Conservation (phyloP, 2,888 invertebrate genomes). For the Phaonia tiefii region DNA sequence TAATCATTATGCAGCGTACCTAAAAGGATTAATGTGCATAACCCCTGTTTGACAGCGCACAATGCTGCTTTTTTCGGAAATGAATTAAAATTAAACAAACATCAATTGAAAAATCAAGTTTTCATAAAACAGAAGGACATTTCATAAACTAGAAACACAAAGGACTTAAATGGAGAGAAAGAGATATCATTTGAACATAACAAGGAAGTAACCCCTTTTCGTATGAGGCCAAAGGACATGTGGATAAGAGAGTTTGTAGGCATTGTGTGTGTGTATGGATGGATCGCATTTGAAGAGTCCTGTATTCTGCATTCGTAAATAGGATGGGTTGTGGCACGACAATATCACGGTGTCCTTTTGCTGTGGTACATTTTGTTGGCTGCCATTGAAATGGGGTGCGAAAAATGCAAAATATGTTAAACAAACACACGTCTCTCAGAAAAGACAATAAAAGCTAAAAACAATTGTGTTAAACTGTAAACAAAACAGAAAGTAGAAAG, state of each 20-base stretch:
- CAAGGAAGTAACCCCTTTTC: slow-evolving; percentile 32
- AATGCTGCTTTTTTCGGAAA: slow-evolving; percentile 13
- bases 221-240: slow-evolving; percentile 18
- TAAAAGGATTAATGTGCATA: slow-evolving; percentile 62
- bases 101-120: slow-evolving; percentile 69
- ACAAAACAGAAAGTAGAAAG: slow-evolving; percentile 47
- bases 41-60: slow-evolving; percentile 45
- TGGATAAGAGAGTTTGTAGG: neutral
- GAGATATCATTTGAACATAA: slow-evolving; percentile 7
- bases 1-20: slow-evolving; percentile 34
- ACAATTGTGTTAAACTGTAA: slow-evolving; percentile 65
- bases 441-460: slow-evolving; percentile 53
- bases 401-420: slow-evolving; percentile 38
- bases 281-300: slow-evolving; percentile 2
- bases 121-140: slow-evolving; percentile 26
- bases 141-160: too few relatives aligned
- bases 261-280: neutral
- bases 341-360: slow-evolving; percentile 4
- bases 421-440: slow-evolving; percentile 8
- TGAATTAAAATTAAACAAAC: slow-evolving; percentile 48
- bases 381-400: slow-evolving; percentile 33
- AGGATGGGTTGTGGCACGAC: slow-evolving; percentile 23
- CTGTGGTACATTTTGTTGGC: neutral
- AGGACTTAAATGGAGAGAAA: neutral
- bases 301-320: slow-evolving; percentile 9